Evolutionary conservation across 2,113 vertebrate species (phyloP), one percentile per base, ranked within the genome.

Genomic region (Silurus meridionalis): DNA sequence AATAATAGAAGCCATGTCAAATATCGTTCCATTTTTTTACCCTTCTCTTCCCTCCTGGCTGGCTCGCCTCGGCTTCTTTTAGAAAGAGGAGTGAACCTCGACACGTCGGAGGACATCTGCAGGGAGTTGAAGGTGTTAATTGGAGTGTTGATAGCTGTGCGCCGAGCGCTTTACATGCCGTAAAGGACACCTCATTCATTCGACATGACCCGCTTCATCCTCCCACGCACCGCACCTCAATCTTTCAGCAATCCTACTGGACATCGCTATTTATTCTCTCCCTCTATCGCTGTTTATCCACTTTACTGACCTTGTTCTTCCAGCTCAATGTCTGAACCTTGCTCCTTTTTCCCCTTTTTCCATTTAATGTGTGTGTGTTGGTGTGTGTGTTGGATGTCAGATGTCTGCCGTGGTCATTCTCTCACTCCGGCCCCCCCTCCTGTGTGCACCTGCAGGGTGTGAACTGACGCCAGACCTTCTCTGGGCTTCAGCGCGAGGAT

Each of bases 121-220:
- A 50, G 85, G 83, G 88, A 75, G 82, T 78, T 81, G 83, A 71
- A 78, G 82, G 88, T 89, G 88, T 78, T 89, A 89, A 89, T 89
- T 89, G 88, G 88, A 87, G 80, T 85, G 80, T 71, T 85, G 71
- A 77, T 82, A 80, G 61, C 77, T 72, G 37, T 84, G 79, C 48
- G 6, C 52, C 37, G 64, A 25, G 83, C 63, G 71, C 85, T 85
- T 84, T 85, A 85, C 72, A 82, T 78, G 79, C 67, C 55, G 50
- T 75, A 83, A 87, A 83, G 67, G 74, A 50, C 61, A 61, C 48
- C 81, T 85, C 82, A 58, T 84, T 82, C 88, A 84, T 84, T 52
- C 60, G 9, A 64, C 4, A 14, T 71, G 83, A 83, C 83, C 86
- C 57, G 80, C 28, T 14, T 6, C 69, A 57, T 60, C 57, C 82